A percentile compares a stretch with the other conserved stretches of the same genome.
Evolutionary conservation across 2,888 invertebrate species (phyloP).

Genomic region (Dasypogon diadema): DNA sequence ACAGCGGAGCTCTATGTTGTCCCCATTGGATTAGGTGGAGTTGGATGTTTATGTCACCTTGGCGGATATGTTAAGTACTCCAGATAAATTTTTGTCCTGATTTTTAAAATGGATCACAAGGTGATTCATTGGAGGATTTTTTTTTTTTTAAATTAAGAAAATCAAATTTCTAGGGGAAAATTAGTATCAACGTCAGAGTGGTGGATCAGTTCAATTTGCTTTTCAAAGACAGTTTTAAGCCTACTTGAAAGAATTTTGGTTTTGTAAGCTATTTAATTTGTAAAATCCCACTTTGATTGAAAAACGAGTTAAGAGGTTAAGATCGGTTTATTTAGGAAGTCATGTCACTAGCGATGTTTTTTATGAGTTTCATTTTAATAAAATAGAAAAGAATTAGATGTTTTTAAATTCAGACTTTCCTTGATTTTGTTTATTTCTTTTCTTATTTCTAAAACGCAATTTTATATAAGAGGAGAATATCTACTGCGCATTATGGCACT

Average conservation of each 20-base stretch:
- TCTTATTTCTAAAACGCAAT: too few relatives aligned
- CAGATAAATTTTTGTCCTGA: slow-evolving; percentile 22
- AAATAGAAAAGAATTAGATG: too few relatives aligned
- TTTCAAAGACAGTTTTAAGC: not conserved
- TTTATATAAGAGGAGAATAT: too few relatives aligned
- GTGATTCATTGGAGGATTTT: not conserved
- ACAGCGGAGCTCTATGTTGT: not conserved
- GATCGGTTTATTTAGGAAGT: not conserved
- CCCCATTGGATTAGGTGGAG: not conserved
- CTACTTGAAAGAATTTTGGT: not conserved
- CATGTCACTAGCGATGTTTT: too few relatives aligned
- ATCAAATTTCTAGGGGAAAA: too few relatives aligned
- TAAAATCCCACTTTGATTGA: not conserved
- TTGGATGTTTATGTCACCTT: slow-evolving; percentile 22
- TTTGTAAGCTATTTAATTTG: too few relatives aligned
- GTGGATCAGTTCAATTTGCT: not conserved
- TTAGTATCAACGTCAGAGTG: not conserved
- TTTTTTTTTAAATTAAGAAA: not conserved
- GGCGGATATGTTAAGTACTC: not conserved
- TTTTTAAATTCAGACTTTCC: too few relatives aligned
- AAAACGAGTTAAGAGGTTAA: not conserved
- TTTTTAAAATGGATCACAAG: slow-evolving; percentile 16
- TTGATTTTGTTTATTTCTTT: too few relatives aligned
- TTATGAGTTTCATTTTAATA: too few relatives aligned
- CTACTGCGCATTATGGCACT: too few relatives aligned